phyloP scores from a whole-genome alignment of 2,888 invertebrate species.

The Mesorhabditis spiculigera region DNA sequence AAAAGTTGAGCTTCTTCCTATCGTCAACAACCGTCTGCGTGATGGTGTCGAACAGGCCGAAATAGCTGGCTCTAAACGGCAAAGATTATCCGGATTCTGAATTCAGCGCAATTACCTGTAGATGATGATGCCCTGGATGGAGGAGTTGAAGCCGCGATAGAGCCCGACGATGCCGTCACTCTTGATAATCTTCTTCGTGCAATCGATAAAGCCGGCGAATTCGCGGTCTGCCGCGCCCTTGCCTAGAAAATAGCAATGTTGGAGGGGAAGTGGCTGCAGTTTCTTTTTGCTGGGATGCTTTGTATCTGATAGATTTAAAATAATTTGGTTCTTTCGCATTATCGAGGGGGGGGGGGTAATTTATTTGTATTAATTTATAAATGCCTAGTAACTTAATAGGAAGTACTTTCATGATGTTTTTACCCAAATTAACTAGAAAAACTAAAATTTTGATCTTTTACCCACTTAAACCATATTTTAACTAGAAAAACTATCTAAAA shows the following conservation, averaged over 20 bases:
- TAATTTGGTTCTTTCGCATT: no score
- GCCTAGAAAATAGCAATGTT: constrained; percentile 7
- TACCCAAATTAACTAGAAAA: no score
- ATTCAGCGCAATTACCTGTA: constrained; percentile 71
- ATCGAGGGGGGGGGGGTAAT: no score
- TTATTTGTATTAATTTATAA: no score
- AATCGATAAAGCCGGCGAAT: constrained; percentile 82
- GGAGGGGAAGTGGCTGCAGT: constrained; percentile 64
- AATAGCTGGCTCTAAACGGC: constrained; percentile 73
- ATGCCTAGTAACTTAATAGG: no score
- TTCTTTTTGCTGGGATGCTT: no score
- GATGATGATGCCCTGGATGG: constrained; percentile 66
- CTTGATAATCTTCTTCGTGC: constrained; percentile 74
- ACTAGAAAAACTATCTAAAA: no score
- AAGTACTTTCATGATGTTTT: no score
- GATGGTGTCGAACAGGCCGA: constrained; percentile 90
- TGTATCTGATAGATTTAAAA: background rate
- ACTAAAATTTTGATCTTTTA: no score
- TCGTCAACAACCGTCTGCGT: constrained; percentile 65
- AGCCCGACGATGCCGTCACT: constrained; percentile 78
- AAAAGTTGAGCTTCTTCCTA: constrained; percentile 37
- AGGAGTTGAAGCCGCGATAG: constrained; percentile 67
- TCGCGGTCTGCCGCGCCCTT: constrained; percentile 68
- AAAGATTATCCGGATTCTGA: background rate
- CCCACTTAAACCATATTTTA: no score